These are phyloP conservation scores for Netelia fuscicornis DNA, from an alignment of 2,888 invertebrate species.

Conservation along the genomic window DNA sequence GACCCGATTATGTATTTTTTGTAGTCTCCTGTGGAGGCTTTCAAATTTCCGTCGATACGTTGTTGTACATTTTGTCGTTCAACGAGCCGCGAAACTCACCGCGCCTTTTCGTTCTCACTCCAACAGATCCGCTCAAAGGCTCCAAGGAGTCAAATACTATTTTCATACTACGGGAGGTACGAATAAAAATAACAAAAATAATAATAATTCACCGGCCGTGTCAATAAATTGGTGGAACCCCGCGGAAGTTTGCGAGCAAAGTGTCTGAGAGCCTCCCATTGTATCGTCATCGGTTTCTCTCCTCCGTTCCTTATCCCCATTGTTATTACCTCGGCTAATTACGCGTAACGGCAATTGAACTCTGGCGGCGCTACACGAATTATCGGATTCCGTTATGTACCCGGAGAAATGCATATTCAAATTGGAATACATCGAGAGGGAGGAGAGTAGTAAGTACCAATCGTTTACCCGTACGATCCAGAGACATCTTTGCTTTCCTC, in stretches of 20 bases:
- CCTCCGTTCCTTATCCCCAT: conserved; percentile 38
- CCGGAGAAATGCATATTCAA: conserved; percentile 1
- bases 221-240: conserved; percentile 27
- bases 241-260: conserved; percentile 15
- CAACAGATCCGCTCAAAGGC: conserved; percentile 15
- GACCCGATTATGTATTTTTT: neutral
- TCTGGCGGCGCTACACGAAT: conserved; percentile 48
- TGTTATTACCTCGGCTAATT: conserved; percentile 63
- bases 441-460: conserved; percentile 19
- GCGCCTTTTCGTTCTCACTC: conserved; percentile 16
- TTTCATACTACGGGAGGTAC: conserved; percentile 16
- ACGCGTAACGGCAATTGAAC: conserved; percentile 67
- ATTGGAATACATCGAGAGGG: conserved; percentile 1
- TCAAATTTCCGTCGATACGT: neutral
- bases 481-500: conserved; percentile 41
- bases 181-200: conserved; percentile 13
- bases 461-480: neutral
- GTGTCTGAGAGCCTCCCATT: conserved; percentile 60
- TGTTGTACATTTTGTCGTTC: conserved; percentile 40
- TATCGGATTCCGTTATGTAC: conserved; percentile 64
- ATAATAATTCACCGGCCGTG: neutral
- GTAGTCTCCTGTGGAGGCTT: neutral
- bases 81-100: conserved; percentile 27
- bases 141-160: conserved; percentile 27
- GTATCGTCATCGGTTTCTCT: conserved; percentile 38